phyloP scores from a whole-genome alignment of 2,888 invertebrate genomes.

The Seladonia tumulorum region DNA sequence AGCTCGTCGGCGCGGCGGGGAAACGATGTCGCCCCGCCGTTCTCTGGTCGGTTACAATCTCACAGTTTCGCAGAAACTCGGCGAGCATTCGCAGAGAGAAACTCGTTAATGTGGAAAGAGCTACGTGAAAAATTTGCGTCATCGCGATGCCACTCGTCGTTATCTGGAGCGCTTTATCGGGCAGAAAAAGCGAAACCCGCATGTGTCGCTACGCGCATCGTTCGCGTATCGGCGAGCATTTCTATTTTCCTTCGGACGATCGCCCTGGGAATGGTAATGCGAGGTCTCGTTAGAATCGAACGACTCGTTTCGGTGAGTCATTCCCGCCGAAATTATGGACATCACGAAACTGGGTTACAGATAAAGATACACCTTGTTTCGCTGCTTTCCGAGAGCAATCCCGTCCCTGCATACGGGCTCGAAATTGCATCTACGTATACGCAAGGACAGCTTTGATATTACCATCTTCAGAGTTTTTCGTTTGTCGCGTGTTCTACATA shows the following conservation, averaged over 20 bases:
- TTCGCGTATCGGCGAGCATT: background rate
- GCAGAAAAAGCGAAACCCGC: constrained; percentile 4
- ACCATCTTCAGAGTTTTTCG: background rate
- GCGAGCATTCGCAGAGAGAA: background rate
- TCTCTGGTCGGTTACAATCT: background rate
- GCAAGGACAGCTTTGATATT: background rate
- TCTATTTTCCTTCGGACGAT: constrained; percentile 4
- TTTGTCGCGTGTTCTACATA: too few relatives aligned
- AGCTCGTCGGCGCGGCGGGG: background rate
- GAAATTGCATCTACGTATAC: background rate
- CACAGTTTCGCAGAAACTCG: background rate
- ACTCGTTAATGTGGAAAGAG: background rate
- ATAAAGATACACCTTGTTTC: background rate
- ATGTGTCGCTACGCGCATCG: background rate
- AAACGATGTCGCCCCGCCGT: background rate
- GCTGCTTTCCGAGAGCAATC: background rate
- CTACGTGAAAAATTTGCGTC: background rate
- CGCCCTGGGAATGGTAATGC: constrained; percentile 21
- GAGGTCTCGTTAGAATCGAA: constrained; percentile 24
- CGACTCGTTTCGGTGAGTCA: constrained; percentile 16
- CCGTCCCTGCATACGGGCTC: background rate
- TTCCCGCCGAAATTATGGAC: constrained; percentile 20
- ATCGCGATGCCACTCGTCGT: background rate
- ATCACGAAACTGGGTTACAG: constrained; percentile 19
- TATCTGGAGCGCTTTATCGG: constrained; percentile 18